Base-by-base conservation (phyloP, 2,888 invertebrate genomes). In the Scaptomyza reducta region DNA sequence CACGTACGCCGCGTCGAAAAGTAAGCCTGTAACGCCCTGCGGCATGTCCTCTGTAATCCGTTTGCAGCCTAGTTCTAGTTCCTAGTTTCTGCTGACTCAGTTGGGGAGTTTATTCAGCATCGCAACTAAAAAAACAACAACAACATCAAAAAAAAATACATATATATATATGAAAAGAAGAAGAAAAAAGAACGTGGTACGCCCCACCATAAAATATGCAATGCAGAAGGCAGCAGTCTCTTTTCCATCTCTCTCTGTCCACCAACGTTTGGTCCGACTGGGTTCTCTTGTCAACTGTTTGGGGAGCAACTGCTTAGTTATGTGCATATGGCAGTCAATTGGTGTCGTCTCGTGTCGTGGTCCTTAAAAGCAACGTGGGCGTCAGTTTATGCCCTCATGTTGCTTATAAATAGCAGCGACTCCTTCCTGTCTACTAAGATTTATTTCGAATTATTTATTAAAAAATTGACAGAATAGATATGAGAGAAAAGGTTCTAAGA, bases 1-100 rank as follows among this genome's bases (percentile, higher is more conserved):
- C 85, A 85, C 82, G 82, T 85, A 79, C 79, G 79, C 85, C 67
- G 56, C 74, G 69, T 71, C 73, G 86, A 67, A 86, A 86, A 83
- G 71, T 80, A 84, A 86, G 87, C 82, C 81, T 78, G 72, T 33
- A 33, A 74, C 74, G 82, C 79, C 80, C 82, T 77, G 83, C 83
- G 85, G 87, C 79, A 79, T 86, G 85, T 86, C 85, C 85, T 82
- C 80, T n/a, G 80, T 86, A 86, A 86, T 86, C 87, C 81, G 81
- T 84, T 81, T 81, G 85, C 80, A 84, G 81, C 81, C 81, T 81
- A 84, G 85, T 79, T 77, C 80, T 67, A 82, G 72, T 72, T 85
- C 40, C 16, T 16, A 40, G 40, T 40, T 40, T 40, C 57, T 77
- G 81, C 81, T 81, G 81, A 81, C 77, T 80, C 77, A 77, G 75